Evolutionary conservation across 2,888 invertebrate genomes (phyloP).

Genomic region (Campopleginae sp.): DNA sequence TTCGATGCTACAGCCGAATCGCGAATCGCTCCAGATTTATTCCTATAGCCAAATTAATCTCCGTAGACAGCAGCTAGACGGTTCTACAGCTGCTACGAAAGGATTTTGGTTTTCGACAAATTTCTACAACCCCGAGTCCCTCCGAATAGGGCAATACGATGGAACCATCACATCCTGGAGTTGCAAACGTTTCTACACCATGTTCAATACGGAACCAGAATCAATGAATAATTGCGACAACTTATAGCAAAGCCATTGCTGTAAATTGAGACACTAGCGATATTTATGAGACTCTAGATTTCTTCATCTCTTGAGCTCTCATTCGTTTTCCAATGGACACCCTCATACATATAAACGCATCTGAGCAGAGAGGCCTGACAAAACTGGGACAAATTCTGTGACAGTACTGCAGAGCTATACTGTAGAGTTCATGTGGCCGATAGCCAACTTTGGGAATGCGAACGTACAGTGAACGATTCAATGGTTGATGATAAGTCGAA

Average conservation of each 20-base stretch:
- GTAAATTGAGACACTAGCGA: background rate
- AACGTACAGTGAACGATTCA: slow-evolving; percentile 42
- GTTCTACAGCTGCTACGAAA: background rate
- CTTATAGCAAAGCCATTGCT: too few relatives aligned
- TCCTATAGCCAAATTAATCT: background rate
- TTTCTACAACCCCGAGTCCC: background rate
- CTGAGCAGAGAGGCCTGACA: background rate
- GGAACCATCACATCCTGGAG: background rate
- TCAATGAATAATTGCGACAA: background rate
- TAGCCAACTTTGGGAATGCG: slow-evolving; percentile 45
- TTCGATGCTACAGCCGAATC: slow-evolving; percentile 20
- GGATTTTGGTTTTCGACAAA: background rate
- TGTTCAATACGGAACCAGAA: background rate
- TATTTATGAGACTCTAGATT: background rate
- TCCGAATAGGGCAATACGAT: background rate
- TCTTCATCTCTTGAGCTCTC: slow-evolving; percentile 10
- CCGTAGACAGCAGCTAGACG: background rate
- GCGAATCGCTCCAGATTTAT: background rate
- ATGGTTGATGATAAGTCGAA: slow-evolving; percentile 45
- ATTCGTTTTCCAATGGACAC: slow-evolving; percentile 1
- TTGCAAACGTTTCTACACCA: background rate
- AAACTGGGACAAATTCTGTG: background rate
- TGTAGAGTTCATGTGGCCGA: slow-evolving; percentile 32
- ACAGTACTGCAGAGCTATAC: slow-evolving; percentile 11
- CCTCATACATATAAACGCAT: background rate